Evolutionary conservation across 2,888 invertebrate genomes (phyloP).

Genomic region (Sminthurides aquaticus): DNA sequence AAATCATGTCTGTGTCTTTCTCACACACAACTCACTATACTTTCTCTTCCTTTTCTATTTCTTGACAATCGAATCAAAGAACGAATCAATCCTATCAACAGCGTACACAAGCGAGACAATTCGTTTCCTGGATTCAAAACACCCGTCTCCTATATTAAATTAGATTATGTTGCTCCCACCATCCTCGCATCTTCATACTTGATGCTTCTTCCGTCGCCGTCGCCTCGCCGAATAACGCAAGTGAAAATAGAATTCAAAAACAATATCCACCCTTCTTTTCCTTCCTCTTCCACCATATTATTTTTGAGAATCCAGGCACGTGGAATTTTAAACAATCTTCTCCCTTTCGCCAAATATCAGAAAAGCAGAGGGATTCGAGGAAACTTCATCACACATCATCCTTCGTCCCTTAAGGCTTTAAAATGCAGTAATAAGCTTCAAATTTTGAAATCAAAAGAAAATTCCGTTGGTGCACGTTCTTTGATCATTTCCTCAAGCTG

Average conservation of each 20-base stretch:
- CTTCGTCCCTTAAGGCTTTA: background rate
- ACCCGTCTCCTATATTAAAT: background rate
- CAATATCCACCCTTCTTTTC: background rate
- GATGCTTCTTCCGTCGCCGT: too few species aligned
- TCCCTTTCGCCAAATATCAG: background rate
- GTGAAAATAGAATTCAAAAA: background rate
- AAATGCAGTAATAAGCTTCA: too few species aligned
- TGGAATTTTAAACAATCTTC: background rate
- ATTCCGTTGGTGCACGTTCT: too few species aligned
- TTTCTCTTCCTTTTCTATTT: background rate
- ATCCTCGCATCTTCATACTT: background rate
- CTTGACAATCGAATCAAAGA: background rate
- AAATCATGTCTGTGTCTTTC: background rate
- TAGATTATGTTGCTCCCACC: background rate
- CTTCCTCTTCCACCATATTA: background rate
- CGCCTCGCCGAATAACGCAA: too few species aligned
- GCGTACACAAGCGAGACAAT: background rate
- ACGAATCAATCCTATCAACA: constrained; percentile 2
- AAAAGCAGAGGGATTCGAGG: too few species aligned
- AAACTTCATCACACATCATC: background rate
- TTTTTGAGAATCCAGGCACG: background rate
- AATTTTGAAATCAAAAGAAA: too few species aligned
- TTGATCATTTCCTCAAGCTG: too few species aligned
- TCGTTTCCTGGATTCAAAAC: background rate
- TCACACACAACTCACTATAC: background rate